Percentiles rank a stretch among this genome's conserved stretches.
Evolutionary conservation across 1,140 invertebrate species (phyloP).

Genomic region (Chrysoperla carnea): DNA sequence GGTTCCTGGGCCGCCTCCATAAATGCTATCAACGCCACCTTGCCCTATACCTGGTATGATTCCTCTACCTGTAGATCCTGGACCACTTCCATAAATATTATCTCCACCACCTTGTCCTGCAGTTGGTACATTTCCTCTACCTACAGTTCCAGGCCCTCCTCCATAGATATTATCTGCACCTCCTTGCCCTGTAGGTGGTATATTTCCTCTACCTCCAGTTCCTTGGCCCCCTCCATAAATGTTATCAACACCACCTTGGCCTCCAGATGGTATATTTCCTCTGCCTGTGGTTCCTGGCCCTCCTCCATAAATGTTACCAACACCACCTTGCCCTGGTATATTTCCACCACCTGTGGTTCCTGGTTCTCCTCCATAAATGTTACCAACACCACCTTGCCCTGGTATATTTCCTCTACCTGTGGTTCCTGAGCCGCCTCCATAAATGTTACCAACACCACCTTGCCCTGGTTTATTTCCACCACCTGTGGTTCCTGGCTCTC

Average conservation of each 20-base stretch:
- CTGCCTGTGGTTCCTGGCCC: conserved; percentile 1
- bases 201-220: conserved; percentile 2
- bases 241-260: conserved; percentile 2
- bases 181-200: conserved; percentile 3
- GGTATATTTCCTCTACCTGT: too few species aligned
- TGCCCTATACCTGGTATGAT: conserved; percentile 1
- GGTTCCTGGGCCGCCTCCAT: conserved; percentile 3
- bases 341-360: conserved; percentile 2
- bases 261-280: conserved; percentile 2
- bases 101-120: conserved; percentile 6
- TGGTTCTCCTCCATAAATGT: conserved; percentile 3
- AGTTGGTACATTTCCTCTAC: conserved; percentile 4
- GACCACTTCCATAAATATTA: conserved; percentile 1
- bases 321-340: conserved; percentile 4
- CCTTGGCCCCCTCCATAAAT: conserved; percentile 3
- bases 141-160: conserved; percentile 3
- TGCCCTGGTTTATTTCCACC: not conserved
- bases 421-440: too few species aligned
- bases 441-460: too few species aligned
- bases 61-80: not conserved
- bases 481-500: conserved; percentile 2
- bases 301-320: conserved; percentile 1
- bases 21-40: not conserved
- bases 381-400: too few species aligned
- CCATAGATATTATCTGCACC: conserved; percentile 2